A percentile compares a stretch with the other conserved stretches of the same genome.
Evolutionary conservation across 2,113 vertebrate species (phyloP).

Genomic region (Hipposideros armiger): DNA sequence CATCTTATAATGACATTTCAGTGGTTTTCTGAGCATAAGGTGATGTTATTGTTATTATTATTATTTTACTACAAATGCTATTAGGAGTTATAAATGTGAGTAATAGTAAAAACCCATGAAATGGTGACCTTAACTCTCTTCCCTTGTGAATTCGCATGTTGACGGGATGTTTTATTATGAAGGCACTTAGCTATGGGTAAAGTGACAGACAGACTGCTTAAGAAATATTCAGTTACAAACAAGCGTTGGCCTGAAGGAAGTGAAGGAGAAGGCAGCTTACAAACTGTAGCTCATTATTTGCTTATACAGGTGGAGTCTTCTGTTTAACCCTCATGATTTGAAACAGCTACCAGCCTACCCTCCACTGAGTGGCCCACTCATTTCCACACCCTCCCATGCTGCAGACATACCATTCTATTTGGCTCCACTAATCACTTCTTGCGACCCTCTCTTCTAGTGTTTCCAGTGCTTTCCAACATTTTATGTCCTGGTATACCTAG

Average conservation of each 20-base stretch:
- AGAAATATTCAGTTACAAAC: constrained; percentile 10
- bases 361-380: background rate
- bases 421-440: background rate
- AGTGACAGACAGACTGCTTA: background rate
- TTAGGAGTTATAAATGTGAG: background rate
- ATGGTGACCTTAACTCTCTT: background rate
- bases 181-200: background rate
- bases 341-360: background rate
- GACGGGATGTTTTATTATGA: constrained; percentile 19
- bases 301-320: background rate
- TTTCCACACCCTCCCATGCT: background rate
- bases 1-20: background rate
- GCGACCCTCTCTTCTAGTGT: background rate
- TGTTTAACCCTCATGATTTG: background rate
- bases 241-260: background rate
- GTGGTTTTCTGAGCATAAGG: background rate
- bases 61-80: background rate
- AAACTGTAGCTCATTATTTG: background rate
- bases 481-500: background rate
- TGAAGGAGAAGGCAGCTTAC: background rate
- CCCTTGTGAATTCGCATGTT: background rate
- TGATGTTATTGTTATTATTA: background rate
- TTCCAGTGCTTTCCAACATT: background rate
- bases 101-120: background rate
- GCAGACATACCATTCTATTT: background rate